These are phyloP conservation scores for Xenus cinereus DNA, from an alignment of 2,113 vertebrate species.

Conservation along the genomic window DNA sequence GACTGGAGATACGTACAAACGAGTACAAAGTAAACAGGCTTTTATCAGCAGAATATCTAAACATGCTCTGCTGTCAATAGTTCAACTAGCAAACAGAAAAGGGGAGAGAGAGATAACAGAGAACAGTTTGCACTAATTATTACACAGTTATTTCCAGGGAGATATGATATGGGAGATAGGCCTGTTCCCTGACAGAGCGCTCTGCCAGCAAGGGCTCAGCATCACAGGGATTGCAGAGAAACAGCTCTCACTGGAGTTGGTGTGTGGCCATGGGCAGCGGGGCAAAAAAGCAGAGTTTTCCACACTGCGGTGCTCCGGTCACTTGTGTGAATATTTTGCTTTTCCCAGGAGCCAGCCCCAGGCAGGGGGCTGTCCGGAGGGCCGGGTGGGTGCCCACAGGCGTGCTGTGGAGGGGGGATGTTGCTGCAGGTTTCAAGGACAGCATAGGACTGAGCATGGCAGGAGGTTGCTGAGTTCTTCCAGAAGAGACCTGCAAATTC, in stretches of 20 bases:
- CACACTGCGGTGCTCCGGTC: rapidly evolving
- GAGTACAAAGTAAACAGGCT: slow-evolving; percentile 9
- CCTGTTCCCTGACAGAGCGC: rapidly evolving
- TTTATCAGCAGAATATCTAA: slow-evolving; percentile 41
- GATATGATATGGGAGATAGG: neutral
- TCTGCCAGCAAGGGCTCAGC: neutral
- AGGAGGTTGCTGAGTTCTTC: neutral
- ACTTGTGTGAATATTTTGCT: neutral
- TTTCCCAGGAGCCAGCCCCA: neutral
- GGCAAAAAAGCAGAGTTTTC: neutral
- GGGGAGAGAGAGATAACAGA: neutral
- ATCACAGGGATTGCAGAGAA: rapidly evolving
- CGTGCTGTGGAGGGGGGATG: neutral
- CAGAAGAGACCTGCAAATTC: neutral
- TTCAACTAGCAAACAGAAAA: neutral
- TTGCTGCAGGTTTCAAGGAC: neutral
- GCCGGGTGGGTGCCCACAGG: neutral
- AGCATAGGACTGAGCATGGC: rapidly evolving
- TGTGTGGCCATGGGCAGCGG: rapidly evolving
- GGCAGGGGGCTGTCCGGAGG: neutral
- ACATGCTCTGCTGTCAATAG: neutral
- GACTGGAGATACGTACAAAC: neutral
- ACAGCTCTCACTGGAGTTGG: neutral
- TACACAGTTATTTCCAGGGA: slow-evolving; percentile 6
- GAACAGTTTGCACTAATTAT: neutral